Conservation (phyloP, 2,888 invertebrate species). For the Matsumyia berberina region DNA sequence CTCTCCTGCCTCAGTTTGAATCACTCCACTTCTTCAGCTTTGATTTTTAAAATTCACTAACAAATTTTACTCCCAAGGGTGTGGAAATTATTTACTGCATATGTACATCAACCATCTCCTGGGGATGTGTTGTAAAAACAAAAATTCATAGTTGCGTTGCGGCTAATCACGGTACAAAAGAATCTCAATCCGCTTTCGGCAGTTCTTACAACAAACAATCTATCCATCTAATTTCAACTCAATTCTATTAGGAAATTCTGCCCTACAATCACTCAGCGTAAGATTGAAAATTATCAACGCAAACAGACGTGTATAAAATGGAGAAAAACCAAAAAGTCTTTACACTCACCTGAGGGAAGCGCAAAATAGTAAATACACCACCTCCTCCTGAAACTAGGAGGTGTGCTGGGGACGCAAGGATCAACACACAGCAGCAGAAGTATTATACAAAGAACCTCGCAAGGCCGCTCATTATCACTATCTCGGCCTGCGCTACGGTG, state of each 20-base stretch:
- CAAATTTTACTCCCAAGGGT: too few relatives aligned
- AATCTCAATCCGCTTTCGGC: not conserved
- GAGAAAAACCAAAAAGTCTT: slow-evolving; percentile 3
- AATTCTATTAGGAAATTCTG: slow-evolving; percentile 34
- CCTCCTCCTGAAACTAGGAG: not conserved
- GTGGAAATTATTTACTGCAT: too few relatives aligned
- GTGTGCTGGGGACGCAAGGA: not conserved
- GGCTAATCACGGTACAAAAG: not conserved
- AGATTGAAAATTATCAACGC: slow-evolving; percentile 40
- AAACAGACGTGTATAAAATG: not conserved
- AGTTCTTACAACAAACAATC: slow-evolving; percentile 6
- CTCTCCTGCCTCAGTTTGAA: too few relatives aligned
- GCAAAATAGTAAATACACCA: slow-evolving; percentile 29
- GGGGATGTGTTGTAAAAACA: too few relatives aligned
- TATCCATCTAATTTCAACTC: not conserved
- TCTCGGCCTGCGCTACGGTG: slow-evolving; percentile 26
- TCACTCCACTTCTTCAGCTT: too few relatives aligned
- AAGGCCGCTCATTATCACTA: slow-evolving; percentile 56
- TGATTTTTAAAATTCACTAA: too few relatives aligned
- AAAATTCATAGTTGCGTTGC: too few relatives aligned
- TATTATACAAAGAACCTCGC: slow-evolving; percentile 44
- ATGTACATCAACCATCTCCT: too few relatives aligned
- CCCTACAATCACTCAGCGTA: slow-evolving; percentile 17
- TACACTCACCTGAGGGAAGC: slow-evolving; percentile 24
- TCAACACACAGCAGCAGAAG: slow-evolving; percentile 4